Evolutionary conservation across 2,888 invertebrate genomes (phyloP), one percentile per base, ranked within the genome.

Genomic region (Nomada hirtipes): DNA sequence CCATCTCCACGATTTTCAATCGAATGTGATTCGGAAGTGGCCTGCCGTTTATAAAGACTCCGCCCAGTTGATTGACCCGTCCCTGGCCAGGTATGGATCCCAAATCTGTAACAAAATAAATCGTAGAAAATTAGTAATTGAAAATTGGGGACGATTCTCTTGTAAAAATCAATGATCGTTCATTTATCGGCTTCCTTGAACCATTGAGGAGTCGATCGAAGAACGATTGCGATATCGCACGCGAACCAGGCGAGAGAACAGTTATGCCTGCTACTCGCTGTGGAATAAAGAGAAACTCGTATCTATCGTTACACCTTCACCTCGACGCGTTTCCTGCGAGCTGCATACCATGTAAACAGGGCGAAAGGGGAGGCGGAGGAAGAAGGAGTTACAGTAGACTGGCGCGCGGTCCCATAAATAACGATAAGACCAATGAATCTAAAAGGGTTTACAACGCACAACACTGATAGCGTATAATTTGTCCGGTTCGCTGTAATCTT

Each of bases 11-110:
- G 85, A 99, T 99, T 95, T 98, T 98, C 91, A 98, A 95, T 20
- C 99, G 96, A 89, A 98, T 98, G 94, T 98, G 98, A 94, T 98
- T 98, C 29, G 99, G 99, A 82, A 99, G 95, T 0, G 99, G 99
- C 13, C 99, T 96, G 0, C 99, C 99, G 94, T 99, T 99, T 94
- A 99, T 99, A 94, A 99, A 99, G 47, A 99, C 97, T 29, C 99
- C 99, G n/a, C 99, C 99, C 63, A 99, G 95, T 94, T 99, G 99
- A 94, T 99, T 99, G 65, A 98, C 98, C 73, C 99, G 96, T 69
- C 99, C 99, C 95, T 99, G 98, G 89, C 98, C 98, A 96, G 95
- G 93, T 89, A 93, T 93, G 60, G 93, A 92, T 77, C 92, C 91
- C 60, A 93, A 88, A 84, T 93, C 93, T 93, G 82, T 29, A 88